Conservation (phyloP, 30 jellyfish, hydroid and myxozoan genomes). For the Nemopilema nomurai region DNA sequence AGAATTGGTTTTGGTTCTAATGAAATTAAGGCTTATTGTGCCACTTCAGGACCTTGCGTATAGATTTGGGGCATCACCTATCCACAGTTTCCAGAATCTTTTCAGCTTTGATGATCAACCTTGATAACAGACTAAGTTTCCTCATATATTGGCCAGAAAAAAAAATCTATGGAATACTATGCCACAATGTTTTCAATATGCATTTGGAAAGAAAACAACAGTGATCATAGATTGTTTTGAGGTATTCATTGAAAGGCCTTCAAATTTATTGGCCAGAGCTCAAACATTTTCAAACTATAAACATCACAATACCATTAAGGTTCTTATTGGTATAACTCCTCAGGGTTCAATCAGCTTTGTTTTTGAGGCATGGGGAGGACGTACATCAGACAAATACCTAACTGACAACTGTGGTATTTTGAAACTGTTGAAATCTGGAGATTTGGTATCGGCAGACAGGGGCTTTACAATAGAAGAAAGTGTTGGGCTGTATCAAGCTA, state of each 20-base stretch:
- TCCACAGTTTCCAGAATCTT: conserved; percentile 48
- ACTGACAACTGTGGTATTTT: conserved; percentile 48
- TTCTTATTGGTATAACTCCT: conserved; percentile 56
- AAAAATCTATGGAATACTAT: conserved; percentile 44
- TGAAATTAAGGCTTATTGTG: conserved; percentile 48
- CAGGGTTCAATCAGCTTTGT: conserved; percentile 60
- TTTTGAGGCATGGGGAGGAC: conserved; percentile 65
- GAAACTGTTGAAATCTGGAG: conserved; percentile 20
- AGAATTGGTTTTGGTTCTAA: conserved; percentile 52
- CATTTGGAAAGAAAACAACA: conserved; percentile 39
- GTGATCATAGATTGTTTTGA: conserved; percentile 53
- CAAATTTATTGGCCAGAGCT: conserved; percentile 51
- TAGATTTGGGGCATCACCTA: conserved; percentile 51
- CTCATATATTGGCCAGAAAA: conserved; percentile 42
- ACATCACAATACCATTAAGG: conserved; percentile 32
- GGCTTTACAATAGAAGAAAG: conserved; percentile 50
- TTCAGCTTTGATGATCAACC: conserved; percentile 40
- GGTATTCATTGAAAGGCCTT: conserved; percentile 48
- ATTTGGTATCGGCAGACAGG: conserved; percentile 33
- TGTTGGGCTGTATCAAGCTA: conserved; percentile 45
- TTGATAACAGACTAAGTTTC: conserved; percentile 28
- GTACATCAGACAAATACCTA: conserved; percentile 58
- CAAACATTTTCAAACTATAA: conserved; percentile 40
- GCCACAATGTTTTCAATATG: conserved; percentile 58
- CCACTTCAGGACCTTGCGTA: conserved; percentile 66